phyloP scores from a whole-genome alignment of 2,113 vertebrate genomes.

The Tychaedon coryphoeus region DNA sequence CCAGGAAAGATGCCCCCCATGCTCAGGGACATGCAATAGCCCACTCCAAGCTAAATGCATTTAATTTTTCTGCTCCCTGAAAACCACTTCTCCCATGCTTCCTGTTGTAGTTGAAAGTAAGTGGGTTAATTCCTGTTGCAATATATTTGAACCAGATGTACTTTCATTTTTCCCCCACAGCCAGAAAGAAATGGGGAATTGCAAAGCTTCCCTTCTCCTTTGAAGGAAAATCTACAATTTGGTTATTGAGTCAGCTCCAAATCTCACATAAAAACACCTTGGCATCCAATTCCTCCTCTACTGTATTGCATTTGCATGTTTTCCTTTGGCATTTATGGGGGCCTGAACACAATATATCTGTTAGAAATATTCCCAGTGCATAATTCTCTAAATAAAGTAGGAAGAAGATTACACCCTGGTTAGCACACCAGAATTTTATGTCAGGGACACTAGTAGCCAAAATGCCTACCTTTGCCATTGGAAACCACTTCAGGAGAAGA shows the following conservation, averaged over 20 bases:
- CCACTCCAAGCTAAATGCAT: background rate
- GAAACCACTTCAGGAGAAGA: background rate
- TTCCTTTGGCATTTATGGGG: background rate
- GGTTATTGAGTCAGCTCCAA: background rate
- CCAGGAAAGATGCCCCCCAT: background rate
- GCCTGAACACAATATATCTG: background rate
- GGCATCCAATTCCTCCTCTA: background rate
- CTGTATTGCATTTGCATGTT: background rate
- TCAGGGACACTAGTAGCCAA: background rate
- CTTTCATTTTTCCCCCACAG: background rate
- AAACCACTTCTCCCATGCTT: background rate
- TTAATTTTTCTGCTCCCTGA: background rate
- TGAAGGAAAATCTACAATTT: background rate
- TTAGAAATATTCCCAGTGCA: background rate
- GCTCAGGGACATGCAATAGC: background rate
- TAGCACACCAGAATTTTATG: background rate
- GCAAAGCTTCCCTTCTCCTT: background rate
- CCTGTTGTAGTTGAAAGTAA: background rate
- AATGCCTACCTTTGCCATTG: background rate
- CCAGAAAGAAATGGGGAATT: slow-evolving; percentile 6
- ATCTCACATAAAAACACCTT: background rate
- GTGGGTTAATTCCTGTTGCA: background rate
- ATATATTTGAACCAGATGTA: slow-evolving; percentile 30
- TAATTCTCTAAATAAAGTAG: background rate
- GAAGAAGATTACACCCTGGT: background rate